Conservation (phyloP, 2,888 invertebrate species). For the Ypsolopha scabrella region DNA sequence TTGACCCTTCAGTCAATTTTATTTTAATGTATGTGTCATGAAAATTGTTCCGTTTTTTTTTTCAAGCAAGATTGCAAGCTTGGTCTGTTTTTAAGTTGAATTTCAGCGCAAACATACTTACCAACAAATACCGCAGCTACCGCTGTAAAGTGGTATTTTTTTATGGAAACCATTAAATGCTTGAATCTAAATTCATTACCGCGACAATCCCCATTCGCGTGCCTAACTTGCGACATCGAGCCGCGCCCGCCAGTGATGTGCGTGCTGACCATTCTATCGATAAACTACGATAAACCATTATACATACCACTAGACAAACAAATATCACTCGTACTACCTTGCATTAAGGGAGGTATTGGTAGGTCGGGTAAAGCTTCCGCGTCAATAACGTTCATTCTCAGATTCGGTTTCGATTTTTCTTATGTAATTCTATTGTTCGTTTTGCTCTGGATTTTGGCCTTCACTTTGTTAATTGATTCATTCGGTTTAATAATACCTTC, state of each 20-base stretch:
- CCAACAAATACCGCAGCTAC: no score
- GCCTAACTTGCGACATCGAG: constrained; percentile 44
- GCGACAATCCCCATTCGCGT: constrained; percentile 28
- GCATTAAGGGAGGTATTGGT: background rate
- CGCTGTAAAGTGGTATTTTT: no score
- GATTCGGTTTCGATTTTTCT: background rate
- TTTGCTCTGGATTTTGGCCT: background rate
- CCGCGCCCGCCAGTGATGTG: constrained; percentile 53
- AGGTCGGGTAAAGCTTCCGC: background rate
- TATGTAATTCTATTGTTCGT: background rate
- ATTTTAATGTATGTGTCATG: no score
- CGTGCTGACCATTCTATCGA: constrained; percentile 40
- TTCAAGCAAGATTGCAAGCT: no score
- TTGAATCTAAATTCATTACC: no score
- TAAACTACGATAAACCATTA: constrained; percentile 30
- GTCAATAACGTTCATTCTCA: background rate
- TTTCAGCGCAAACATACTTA: no score
- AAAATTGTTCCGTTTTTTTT: no score
- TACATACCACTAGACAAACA: background rate
- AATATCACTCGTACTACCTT: background rate
- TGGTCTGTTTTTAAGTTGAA: no score
- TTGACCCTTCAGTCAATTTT: no score
- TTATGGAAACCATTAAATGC: no score
- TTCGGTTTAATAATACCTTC: no score
- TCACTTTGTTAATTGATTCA: no score